Evolutionary conservation across 2,113 vertebrate genomes (phyloP), one percentile per base, ranked within the genome.

Genomic region (Cryptoleucopteryx plumbea): DNA sequence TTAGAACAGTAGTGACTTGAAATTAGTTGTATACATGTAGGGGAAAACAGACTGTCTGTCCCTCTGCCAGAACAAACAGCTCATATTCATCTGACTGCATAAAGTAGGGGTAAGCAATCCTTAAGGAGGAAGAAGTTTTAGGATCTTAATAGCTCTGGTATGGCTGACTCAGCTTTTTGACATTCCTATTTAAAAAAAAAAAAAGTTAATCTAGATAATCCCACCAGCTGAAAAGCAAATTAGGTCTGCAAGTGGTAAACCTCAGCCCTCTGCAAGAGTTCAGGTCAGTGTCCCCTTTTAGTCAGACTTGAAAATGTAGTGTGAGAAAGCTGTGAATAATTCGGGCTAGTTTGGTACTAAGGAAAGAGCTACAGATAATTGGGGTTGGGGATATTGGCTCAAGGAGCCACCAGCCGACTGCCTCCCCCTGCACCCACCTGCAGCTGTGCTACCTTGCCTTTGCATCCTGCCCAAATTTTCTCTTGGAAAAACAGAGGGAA

Each of bases 31-130:
- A 91, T 94, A 91, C 79, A 81, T 66, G 84, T 77, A 94, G 21
- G 40, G 84, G 62, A 95, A 96, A 97, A 95, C 94, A 97, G 94
- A 94, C 95, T 97, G 95, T 53, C 96, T 94, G 93, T 96, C 89
- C 94, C 87, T 94, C 90, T 95, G 94, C 96, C 96, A 97, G 93
- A 97, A 91, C 94, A 95, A 95, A 95, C 97, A 97, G 85, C 91
- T 96, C 96, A 83, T 88, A 79, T 86, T 96, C 89, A 95, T 95
- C 95, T 88, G 91, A 95, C 91, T 95, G 79, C 90, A 48, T 0
- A 36, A 50, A 94, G 89, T 25, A 82, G 78, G 94, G 95, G 81
- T 93, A 94, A 96, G 91, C 78, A 95, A 66, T 38, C 59, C 79
- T 6, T 58, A 82, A 85, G 66, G 20, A 95, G 42, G 50, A 95